Base-by-base conservation (phyloP, 2,797 vertebrate species). In the Sebastes steindachneri region DNA sequence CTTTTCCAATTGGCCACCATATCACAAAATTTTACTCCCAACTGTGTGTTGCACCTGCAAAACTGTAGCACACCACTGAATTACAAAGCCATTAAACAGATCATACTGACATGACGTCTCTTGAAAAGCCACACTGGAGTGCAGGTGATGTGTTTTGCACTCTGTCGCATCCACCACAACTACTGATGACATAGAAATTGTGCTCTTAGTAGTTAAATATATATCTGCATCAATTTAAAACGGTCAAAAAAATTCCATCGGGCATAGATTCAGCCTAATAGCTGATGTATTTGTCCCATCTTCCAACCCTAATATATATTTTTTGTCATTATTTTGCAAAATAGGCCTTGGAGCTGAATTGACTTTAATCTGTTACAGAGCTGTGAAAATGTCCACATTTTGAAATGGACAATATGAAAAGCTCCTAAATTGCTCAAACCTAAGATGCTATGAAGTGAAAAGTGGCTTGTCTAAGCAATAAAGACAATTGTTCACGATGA, bases 301-400 rank as follows among this genome's bases (percentile, higher is more conserved):
- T 71, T 67, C 79, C 82, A 79, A 79, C 83, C 72, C 69, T 80
- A 57, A 75, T 80, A 26, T 48, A 23, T 37, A 9, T 41, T 55
- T 80, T 63, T 65, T 33, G 23, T 77, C 35, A 17, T 73, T 72
- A 58, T 75, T n/a, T 87, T 79, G 68, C 60, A 82, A 85, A 84
- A 73, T 82, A 62, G 68, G 19, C 69, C 70, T 28, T 11, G 63
- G 68, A 67, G 75, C 62, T 59, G 53, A 70, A 75, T 65, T 7
- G 62, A 62, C 23, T 73, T 53, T 1, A 35, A 37, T 73, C 28
- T 51, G 62, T 75, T 25, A 23, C 31, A 64, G 26, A 85, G 72
- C 29, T 71, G 35, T 64, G 31, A 62, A 63, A 66, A 33, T 77
- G 31, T 23, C 26, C 21, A 31, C 21, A 26, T 63, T 71, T 79